Percentiles rank a stretch among this genome's conserved stretches.
These are phyloP conservation scores for Amiota minor DNA, from an alignment of 2,888 invertebrate species.

Conservation along the genomic window DNA sequence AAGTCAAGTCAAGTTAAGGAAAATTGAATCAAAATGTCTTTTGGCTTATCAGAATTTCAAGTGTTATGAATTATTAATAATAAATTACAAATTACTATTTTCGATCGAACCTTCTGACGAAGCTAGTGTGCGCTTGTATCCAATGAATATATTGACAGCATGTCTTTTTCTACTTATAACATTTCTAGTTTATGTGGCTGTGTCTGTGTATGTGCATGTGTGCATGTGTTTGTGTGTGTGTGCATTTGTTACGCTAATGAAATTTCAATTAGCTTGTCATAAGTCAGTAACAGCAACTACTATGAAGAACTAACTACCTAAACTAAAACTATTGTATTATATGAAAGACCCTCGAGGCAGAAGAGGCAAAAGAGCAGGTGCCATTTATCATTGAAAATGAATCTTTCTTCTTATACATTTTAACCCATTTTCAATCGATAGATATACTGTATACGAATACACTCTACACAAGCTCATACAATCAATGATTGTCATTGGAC, in stretches of 20 bases:
- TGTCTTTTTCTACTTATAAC: neutral
- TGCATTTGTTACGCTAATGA: slow-evolving; percentile 55
- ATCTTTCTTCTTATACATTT: slow-evolving; percentile 38
- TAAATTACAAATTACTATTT: slow-evolving; percentile 61
- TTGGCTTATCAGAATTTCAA: slow-evolving; percentile 43
- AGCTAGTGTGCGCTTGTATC: too few species aligned
- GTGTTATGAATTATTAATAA: slow-evolving; percentile 69
- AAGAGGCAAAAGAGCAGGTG: slow-evolving; percentile 31
- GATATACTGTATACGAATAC: slow-evolving; percentile 40
- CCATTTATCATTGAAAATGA: slow-evolving; percentile 41
- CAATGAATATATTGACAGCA: neutral
- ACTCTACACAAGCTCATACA: neutral
- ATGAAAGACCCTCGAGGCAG: neutral
- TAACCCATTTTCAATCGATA: slow-evolving; percentile 68
- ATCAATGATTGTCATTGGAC: slow-evolving; percentile 20
- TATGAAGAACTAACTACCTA: neutral
- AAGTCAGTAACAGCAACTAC: neutral
- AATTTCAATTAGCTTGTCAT: slow-evolving; percentile 67
- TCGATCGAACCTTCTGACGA: neutral
- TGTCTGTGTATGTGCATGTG: neutral
- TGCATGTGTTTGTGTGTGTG: neutral
- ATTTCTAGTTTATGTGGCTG: too few species aligned
- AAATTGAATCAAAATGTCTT: slow-evolving; percentile 24
- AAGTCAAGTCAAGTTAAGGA: slow-evolving; percentile 35
- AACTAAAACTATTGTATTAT: neutral